Evolutionary conservation across 2,888 invertebrate species (phyloP).

Genomic region (Heliconius sara): DNA sequence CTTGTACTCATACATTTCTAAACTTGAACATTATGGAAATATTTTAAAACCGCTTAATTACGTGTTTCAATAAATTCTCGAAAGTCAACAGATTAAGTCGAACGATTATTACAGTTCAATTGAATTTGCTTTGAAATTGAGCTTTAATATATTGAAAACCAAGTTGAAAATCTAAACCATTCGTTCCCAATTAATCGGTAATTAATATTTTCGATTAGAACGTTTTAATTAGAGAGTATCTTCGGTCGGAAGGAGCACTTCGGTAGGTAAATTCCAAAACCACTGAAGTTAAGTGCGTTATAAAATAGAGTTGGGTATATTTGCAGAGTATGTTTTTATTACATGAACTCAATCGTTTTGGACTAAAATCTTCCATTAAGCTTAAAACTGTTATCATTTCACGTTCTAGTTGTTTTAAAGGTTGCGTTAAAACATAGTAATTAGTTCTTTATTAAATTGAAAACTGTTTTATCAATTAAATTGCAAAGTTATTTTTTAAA

Average conservation of each 20-base stretch:
- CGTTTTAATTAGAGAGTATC: slow-evolving; percentile 37
- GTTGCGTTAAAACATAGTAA: slow-evolving; percentile 8
- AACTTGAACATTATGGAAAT: slow-evolving; percentile 10
- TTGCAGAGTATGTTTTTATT: slow-evolving; percentile 14
- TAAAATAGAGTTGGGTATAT: slow-evolving; percentile 9
- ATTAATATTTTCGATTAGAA: slow-evolving; percentile 40
- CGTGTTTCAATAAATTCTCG: slow-evolving; percentile 33
- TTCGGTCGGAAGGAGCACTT: slow-evolving; percentile 18
- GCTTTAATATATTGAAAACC: not conserved
- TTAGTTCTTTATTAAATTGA: not conserved
- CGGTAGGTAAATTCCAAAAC: slow-evolving; percentile 12
- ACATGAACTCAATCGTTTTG: not conserved
- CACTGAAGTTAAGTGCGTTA: slow-evolving; percentile 22
- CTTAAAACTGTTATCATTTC: slow-evolving; percentile 16
- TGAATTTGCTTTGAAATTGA: not conserved
- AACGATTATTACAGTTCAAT: slow-evolving; percentile 3
- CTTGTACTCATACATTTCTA: not conserved
- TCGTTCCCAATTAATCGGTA: slow-evolving; percentile 40
- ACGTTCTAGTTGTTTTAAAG: not conserved
- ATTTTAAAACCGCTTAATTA: slow-evolving; percentile 34
- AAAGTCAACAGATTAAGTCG: slow-evolving; percentile 37
- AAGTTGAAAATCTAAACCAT: not conserved
- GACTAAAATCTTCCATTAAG: slow-evolving; percentile 6
- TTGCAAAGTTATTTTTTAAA: too few relatives aligned
- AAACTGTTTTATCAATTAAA: not conserved